Evolutionary conservation across 2,797 vertebrate genomes (phyloP).

Genomic region (Poecile montanus): DNA sequence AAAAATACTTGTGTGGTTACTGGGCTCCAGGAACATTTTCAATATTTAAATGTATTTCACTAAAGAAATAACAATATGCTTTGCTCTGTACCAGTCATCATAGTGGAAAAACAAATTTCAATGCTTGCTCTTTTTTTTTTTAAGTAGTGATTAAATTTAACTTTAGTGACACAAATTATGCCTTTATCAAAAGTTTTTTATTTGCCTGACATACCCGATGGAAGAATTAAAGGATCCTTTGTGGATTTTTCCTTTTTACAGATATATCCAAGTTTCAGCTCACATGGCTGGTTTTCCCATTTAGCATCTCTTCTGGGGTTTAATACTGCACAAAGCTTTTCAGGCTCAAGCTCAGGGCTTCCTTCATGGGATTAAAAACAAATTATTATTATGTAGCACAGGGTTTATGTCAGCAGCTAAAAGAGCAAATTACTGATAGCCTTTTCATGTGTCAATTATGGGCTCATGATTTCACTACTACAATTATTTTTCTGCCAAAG

Average conservation of each 20-base stretch:
- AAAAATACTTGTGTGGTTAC: not conserved
- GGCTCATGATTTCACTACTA: not conserved
- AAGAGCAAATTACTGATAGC: not conserved
- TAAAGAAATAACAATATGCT: not conserved
- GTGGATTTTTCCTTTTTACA: slow-evolving; percentile 88
- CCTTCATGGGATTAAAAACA: slow-evolving; percentile 72
- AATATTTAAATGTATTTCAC: not conserved
- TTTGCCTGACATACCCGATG: slow-evolving; percentile 72
- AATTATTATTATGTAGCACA: not conserved
- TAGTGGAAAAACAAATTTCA: not conserved
- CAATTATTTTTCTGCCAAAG: not conserved
- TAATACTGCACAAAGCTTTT: slow-evolving; percentile 85
- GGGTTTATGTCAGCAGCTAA: not conserved
- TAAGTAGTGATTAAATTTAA: not conserved
- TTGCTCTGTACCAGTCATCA: not conserved
- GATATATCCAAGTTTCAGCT: slow-evolving; percentile 88
- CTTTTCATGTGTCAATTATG: not conserved
- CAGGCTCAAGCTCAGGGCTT: slow-evolving; percentile 85
- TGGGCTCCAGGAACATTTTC: not conserved
- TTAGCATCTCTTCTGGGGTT: slow-evolving; percentile 86
- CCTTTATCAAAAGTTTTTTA: not conserved
- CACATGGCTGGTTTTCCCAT: slow-evolving; percentile 87
- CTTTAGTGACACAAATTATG: not conserved
- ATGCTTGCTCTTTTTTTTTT: not conserved
- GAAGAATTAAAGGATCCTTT: slow-evolving; percentile 67